These are phyloP conservation scores for Helicoverpa assulta DNA, from an alignment of 2,888 invertebrate species.

Conservation along the genomic window DNA sequence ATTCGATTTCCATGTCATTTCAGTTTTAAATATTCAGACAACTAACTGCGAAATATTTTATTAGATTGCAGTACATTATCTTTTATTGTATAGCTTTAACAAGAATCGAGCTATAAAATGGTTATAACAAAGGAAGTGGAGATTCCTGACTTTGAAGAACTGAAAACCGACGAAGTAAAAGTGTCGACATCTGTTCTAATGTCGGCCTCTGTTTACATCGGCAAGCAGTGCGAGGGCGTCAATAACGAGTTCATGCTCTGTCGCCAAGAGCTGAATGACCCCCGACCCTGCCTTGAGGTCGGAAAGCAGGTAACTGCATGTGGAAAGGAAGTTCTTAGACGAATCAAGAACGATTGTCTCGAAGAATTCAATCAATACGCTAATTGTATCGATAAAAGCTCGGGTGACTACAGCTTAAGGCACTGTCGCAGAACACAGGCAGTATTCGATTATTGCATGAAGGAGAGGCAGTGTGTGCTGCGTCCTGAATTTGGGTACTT, in stretches of 20 bases:
- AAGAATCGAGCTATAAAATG: conserved; percentile 79
- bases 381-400: conserved; percentile 93
- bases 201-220: conserved; percentile 96
- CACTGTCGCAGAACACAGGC: conserved; percentile 96
- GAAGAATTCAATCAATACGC: conserved; percentile 96
- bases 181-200: conserved; percentile 95
- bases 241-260: conserved; percentile 99
- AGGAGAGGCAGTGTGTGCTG: conserved; percentile 93
- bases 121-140: conserved; percentile 91
- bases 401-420: conserved; percentile 90
- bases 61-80: neutral
- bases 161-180: conserved; percentile 94
- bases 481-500: conserved; percentile 96
- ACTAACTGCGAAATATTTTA: neutral
- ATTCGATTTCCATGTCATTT: neutral
- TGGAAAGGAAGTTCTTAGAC: conserved; percentile 94
- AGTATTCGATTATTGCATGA: conserved; percentile 95
- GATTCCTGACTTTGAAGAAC: conserved; percentile 94
- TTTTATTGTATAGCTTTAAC: conserved; percentile 4
- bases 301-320: conserved; percentile 97
- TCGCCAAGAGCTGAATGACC: conserved; percentile 94
- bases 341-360: conserved; percentile 94
- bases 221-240: conserved; percentile 96
- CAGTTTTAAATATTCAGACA: neutral
- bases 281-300: conserved; percentile 95